Evolutionary conservation across 2,888 invertebrate species (phyloP).

Genomic region (Hypena proboscidalis): DNA sequence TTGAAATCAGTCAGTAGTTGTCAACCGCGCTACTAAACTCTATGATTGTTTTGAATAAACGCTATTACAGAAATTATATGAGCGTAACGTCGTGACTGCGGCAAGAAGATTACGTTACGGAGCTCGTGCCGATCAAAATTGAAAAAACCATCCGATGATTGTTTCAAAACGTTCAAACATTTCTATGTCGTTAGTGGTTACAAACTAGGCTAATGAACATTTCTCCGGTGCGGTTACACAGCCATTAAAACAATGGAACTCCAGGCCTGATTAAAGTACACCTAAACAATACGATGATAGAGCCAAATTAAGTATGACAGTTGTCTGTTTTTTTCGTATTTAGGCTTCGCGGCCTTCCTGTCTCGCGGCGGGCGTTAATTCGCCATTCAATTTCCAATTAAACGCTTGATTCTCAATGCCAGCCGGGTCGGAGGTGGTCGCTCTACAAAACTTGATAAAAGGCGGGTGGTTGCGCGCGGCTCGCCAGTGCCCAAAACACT

Average conservation of each 20-base stretch:
- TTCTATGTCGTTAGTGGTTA: constrained; percentile 56
- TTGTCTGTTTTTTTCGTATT: constrained; percentile 68
- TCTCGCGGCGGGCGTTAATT: constrained; percentile 71
- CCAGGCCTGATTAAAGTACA: constrained; percentile 33
- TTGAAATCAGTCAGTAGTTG: constrained; percentile 27
- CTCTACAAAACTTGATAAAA: constrained; percentile 77
- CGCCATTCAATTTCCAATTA: constrained; percentile 83
- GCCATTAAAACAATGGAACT: constrained; percentile 43
- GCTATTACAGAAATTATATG: constrained; percentile 36
- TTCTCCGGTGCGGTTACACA: constrained; percentile 49
- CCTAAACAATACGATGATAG: constrained; percentile 46
- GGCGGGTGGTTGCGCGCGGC: constrained; percentile 76
- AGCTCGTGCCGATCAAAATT: constrained; percentile 66
- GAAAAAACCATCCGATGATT: constrained; percentile 61
- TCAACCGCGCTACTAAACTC: constrained; percentile 24
- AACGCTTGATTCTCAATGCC: constrained; percentile 83
- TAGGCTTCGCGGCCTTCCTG: constrained; percentile 79
- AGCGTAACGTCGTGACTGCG: constrained; percentile 55
- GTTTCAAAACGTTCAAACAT: constrained; percentile 62
- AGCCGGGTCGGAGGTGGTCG: constrained; percentile 76
- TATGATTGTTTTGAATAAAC: constrained; percentile 36
- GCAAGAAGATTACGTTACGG: constrained; percentile 54
- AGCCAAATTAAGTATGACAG: constrained; percentile 57
- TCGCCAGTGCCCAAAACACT: constrained; percentile 73
- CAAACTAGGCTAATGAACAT: constrained; percentile 54